These are phyloP conservation scores for Psylliodes chrysocephalus DNA, from an alignment of 2,888 invertebrate genomes.

Conservation along the genomic window DNA sequence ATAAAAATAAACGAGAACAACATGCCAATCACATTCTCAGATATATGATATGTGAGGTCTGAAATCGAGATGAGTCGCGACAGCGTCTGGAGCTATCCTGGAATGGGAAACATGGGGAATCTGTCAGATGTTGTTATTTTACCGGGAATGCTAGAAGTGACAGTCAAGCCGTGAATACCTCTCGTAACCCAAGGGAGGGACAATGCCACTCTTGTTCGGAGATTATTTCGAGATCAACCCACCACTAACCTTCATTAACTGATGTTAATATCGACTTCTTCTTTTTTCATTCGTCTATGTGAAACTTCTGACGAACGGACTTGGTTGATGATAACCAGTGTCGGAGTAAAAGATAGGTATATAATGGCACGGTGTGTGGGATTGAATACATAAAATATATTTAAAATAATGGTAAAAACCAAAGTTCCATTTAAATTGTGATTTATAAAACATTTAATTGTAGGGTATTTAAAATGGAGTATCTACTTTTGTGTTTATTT, in stretches of 20 bases:
- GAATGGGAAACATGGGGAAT: conserved; percentile 62
- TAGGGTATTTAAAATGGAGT: no score
- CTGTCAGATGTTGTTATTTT: conserved; percentile 62
- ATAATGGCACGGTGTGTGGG: no score
- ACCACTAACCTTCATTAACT: conserved; percentile 30
- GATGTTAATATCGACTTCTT: conserved; percentile 22
- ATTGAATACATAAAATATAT: no score
- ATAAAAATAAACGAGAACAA: conserved; percentile 31
- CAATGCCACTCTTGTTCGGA: conserved; percentile 46
- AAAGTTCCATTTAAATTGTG: no score
- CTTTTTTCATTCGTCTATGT: background rate
- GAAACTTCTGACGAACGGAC: background rate
- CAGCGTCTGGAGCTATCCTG: conserved; percentile 63
- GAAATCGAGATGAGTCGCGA: conserved; percentile 61
- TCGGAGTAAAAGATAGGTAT: no score
- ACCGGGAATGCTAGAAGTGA: conserved; percentile 59
- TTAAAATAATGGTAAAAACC: no score
- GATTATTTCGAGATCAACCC: conserved; percentile 41
- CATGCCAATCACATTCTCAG: conserved; percentile 62
- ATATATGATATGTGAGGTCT: conserved; percentile 58
- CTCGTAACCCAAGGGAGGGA: conserved; percentile 50
- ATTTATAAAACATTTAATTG: no score
- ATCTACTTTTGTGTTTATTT: no score
- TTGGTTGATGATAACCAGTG: background rate
- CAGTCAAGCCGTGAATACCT: conserved; percentile 56